A percentile compares a stretch with the other conserved stretches of the same genome.
Conservation (phyloP, 2,113 vertebrate species). For the Lucifuga dentata region DNA sequence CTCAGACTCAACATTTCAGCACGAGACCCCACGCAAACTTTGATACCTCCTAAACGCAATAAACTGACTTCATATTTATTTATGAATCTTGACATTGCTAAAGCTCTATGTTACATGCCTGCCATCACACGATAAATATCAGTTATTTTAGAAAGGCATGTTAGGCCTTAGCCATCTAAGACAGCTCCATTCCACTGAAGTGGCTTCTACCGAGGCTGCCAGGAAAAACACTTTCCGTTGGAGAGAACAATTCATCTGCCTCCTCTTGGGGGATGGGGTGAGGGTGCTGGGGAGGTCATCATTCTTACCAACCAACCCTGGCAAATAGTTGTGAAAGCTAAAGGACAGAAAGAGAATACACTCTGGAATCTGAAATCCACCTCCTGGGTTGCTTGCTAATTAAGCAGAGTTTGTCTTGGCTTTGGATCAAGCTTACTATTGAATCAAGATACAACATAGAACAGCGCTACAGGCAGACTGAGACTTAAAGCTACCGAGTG, state of each 20-base stretch:
- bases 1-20: conserved; percentile 40
- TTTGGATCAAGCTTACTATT: conserved; percentile 69
- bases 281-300: conserved; percentile 62
- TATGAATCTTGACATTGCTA: conserved; percentile 48
- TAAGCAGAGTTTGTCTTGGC: conserved; percentile 75
- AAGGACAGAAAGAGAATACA: conserved; percentile 61
- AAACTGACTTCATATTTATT: conserved; percentile 50
- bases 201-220: conserved; percentile 48
- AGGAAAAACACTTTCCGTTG: conserved; percentile 76
- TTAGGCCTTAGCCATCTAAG: conserved; percentile 45
- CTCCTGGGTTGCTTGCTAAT: conserved; percentile 70
- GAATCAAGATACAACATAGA: conserved; percentile 63
- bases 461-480: conserved; percentile 29
- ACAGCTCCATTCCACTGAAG: conserved; percentile 55
- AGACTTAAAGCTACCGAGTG: conserved; percentile 40
- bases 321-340: conserved; percentile 53
- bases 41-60: conserved; percentile 48
- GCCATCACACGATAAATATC: conserved; percentile 47
- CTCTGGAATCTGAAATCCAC: conserved; percentile 50
- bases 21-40: conserved; percentile 52
- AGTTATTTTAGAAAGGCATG: conserved; percentile 61
- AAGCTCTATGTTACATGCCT: conserved; percentile 38
- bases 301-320: conserved; percentile 39
- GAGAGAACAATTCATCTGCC: conserved; percentile 72
- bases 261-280: conserved; percentile 38